Evolutionary conservation across 2,797 vertebrate genomes (phyloP).

Genomic region (Furcifer pardalis): DNA sequence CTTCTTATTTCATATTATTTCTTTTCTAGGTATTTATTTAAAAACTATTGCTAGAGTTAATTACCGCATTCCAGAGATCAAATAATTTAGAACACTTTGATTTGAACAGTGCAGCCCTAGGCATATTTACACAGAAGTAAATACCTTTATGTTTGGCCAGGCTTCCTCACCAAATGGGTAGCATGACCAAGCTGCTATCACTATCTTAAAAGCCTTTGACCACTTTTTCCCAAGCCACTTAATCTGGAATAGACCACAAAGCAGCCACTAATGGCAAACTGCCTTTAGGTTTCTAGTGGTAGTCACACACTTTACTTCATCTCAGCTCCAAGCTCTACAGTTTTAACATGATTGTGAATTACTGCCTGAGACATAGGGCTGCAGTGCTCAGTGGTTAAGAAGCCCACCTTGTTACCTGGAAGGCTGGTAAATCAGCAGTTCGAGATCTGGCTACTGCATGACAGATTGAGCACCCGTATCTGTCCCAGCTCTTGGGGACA

Average conservation of each 20-base stretch:
- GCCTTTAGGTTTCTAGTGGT: background rate
- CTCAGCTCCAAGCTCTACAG: background rate
- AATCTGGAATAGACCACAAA: too few relatives aligned
- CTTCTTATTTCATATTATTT: slow-evolving; percentile 42
- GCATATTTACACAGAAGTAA: background rate
- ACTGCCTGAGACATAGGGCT: slow-evolving; percentile 47
- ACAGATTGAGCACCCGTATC: too few relatives aligned
- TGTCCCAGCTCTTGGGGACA: too few relatives aligned
- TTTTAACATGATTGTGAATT: slow-evolving; percentile 4
- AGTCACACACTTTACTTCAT: background rate
- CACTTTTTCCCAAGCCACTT: background rate
- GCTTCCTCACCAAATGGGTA: background rate
- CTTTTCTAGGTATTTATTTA: slow-evolving; percentile 46
- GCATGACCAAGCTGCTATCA: background rate
- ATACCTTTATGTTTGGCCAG: too few relatives aligned
- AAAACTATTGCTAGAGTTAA: slow-evolving; percentile 44
- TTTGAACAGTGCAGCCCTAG: background rate
- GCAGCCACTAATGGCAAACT: background rate
- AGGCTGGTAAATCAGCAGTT: too few relatives aligned
- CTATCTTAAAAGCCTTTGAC: background rate
- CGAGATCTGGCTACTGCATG: too few relatives aligned
- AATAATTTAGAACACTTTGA: background rate
- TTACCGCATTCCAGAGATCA: background rate
- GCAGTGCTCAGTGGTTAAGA: too few relatives aligned
- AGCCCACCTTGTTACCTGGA: too few relatives aligned